Conservation (phyloP, 1,140 invertebrate genomes). For the Pantala flavescens region DNA sequence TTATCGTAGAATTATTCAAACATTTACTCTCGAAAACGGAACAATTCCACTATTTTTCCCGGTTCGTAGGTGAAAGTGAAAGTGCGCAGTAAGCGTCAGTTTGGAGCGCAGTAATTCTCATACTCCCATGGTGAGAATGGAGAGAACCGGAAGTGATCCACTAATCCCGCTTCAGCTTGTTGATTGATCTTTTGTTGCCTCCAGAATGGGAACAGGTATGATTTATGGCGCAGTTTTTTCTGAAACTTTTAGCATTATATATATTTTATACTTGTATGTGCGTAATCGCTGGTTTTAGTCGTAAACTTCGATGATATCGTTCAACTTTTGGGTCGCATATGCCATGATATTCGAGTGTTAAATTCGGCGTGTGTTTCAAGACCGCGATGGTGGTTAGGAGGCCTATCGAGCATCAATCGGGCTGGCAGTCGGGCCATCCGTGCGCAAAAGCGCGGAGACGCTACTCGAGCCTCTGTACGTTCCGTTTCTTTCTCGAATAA, state of each 20-base stretch:
- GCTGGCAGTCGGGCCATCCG: slow-evolving; percentile 25
- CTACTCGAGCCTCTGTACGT: slow-evolving; percentile 16
- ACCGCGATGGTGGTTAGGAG: slow-evolving; percentile 28
- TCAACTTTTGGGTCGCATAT: slow-evolving; percentile 5
- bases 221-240: slow-evolving; percentile 11
- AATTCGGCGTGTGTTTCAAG: slow-evolving; percentile 8
- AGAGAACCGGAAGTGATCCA: slow-evolving; percentile 18
- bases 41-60: no score
- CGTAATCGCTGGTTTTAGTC: not conserved
- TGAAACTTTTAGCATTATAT: not conserved
- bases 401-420: slow-evolving; percentile 27
- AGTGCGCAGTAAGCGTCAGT: not conserved
- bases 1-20: no score
- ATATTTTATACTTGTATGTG: not conserved
- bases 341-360: slow-evolving; percentile 9
- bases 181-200: slow-evolving; percentile 19
- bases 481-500: slow-evolving; percentile 19
- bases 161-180: slow-evolving; percentile 18
- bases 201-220: slow-evolving; percentile 17
- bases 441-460: slow-evolving; percentile 25
- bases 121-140: not conserved
- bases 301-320: not conserved
- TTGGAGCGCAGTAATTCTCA: not conserved
- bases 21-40: no score
- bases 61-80: not conserved